Conservation (phyloP, 2,113 vertebrate genomes). For the Mesitornis unicolor region DNA sequence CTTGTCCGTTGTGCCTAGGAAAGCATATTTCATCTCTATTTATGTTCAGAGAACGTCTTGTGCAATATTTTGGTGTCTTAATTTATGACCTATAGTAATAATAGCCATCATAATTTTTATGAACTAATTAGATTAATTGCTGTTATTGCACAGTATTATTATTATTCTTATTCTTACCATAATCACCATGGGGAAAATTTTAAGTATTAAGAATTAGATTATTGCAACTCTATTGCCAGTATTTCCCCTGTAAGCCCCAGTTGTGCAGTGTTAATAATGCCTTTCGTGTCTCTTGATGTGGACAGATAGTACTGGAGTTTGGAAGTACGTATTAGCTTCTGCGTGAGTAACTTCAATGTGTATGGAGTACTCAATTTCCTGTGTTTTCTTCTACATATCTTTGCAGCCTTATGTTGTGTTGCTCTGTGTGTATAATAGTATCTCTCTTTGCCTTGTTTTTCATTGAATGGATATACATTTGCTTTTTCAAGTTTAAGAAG, state of each 20-base stretch:
- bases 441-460: not conserved
- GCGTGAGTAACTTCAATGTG: not conserved
- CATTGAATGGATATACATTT: not conserved
- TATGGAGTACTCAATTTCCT: fast-evolving
- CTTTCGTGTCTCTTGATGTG: not conserved
- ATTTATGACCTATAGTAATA: slow-evolving; percentile 59
- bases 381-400: not conserved
- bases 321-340: not conserved
- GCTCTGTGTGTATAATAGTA: not conserved
- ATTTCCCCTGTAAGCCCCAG: not conserved
- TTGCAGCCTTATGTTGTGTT: not conserved
- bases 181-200: slow-evolving; percentile 9
- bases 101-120: slow-evolving; percentile 38
- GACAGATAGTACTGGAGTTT: not conserved
- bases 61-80: slow-evolving; percentile 27
- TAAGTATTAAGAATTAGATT: slow-evolving; percentile 13
- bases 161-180: slow-evolving; percentile 14
- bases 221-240: not conserved
- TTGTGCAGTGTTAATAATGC: not conserved
- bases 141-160: slow-evolving; percentile 28
- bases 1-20: slow-evolving; percentile 42
- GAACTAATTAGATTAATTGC: slow-evolving; percentile 65
- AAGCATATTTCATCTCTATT: slow-evolving; percentile 58
- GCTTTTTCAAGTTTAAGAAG: not conserved
- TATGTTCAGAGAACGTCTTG: slow-evolving; percentile 47